Conservation (phyloP, 1,140 invertebrate species). For the Drosophila bocki region DNA sequence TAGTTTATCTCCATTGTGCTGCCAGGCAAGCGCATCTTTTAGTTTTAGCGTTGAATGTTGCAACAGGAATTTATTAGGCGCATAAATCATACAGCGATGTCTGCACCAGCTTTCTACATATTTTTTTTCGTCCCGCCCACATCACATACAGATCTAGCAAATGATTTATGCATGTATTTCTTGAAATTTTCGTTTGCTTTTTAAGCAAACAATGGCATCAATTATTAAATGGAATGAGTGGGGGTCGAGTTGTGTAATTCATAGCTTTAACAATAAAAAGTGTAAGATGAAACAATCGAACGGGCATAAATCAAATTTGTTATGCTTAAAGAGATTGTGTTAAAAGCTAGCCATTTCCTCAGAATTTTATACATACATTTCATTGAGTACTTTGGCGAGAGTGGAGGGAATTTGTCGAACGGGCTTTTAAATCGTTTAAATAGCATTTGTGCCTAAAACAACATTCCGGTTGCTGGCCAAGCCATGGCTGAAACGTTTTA, state of each 20-base stretch:
- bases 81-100: slow-evolving; percentile 53
- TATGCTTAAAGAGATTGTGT: slow-evolving; percentile 32
- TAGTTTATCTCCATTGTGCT: slow-evolving; percentile 19
- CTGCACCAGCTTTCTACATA: slow-evolving; percentile 7
- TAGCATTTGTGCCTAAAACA: slow-evolving; percentile 32
- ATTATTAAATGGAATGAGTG: slow-evolving; percentile 22
- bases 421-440: slow-evolving; percentile 33
- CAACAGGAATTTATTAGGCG: slow-evolving; percentile 41
- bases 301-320: slow-evolving; percentile 19
- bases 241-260: slow-evolving; percentile 18
- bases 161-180: slow-evolving; percentile 33
- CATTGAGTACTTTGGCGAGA: slow-evolving; percentile 5
- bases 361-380: slow-evolving; percentile 11
- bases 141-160: neutral
- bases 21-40: slow-evolving; percentile 11
- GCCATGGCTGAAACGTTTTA: slow-evolving; percentile 9
- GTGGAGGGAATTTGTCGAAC: slow-evolving; percentile 1
- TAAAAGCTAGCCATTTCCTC: slow-evolving; percentile 31
- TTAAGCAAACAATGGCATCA: slow-evolving; percentile 46
- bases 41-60: slow-evolving; percentile 24
- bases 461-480: slow-evolving; percentile 13
- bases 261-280: neutral
- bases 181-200: slow-evolving; percentile 29
- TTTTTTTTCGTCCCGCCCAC: neutral
- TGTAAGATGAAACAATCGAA: slow-evolving; percentile 25